Evolutionary conservation across 2,113 vertebrate species (phyloP), one percentile per base, ranked within the genome.

Genomic region (Ploceus nigricollis): DNA sequence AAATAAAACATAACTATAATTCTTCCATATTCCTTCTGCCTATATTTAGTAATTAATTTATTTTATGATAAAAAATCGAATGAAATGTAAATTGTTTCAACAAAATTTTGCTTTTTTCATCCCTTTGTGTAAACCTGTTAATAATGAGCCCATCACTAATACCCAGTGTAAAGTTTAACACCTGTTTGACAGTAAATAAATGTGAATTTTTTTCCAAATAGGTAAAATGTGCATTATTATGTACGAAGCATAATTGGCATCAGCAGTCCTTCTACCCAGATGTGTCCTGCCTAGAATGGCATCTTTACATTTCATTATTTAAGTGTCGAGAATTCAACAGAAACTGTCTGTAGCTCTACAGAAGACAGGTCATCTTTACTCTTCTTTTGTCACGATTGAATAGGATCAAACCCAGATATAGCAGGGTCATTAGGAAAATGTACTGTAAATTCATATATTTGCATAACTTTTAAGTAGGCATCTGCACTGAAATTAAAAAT

Each of bases 181-280:
- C 99, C 98, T 99, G 99, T 99, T 99, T 99, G 99, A 99, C 98
- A 99, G 99, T 99, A 99, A 99, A 99, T 99, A 99, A 99, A 99
- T 99, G 99, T 99, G 99, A 99, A 98, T 98, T 99, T 99, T 97
- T 99, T 98, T 98, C 98, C 98, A 99, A 99, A 98, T 98, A 98
- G 98, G 93, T 96, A 98, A 97, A 96, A 97, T 76, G 98, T 97
- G 97, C 96, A 97, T 97, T 98, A 93, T 97, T 96, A 97, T 98
- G 94, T 98, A 97, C 64, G 3, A 93, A 93, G 89, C 66, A 82
- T 90, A 96, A 97, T 95, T 97, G 94, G 92, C 91, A 95, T 95
- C 87, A 95, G 71, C 87, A 94, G 78, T 76, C 61, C 80, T 91
- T 94, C 10, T 3, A 60, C 85, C 91, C 82, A 78, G 79, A 45